Conservation (phyloP, 1,140 invertebrate species). For the Drosophila sproati region DNA sequence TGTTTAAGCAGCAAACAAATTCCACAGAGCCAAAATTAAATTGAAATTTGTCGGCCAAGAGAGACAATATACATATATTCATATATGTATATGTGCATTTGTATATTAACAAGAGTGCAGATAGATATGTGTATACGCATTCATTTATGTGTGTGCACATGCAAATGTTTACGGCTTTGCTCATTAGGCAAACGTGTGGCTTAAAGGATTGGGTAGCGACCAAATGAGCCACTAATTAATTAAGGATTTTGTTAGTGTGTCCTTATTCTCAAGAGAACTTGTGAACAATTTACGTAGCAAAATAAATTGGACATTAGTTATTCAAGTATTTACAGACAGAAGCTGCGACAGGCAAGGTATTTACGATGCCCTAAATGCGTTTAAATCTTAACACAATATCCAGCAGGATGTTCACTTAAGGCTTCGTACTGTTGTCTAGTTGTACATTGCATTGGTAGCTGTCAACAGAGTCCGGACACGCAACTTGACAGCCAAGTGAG, state of each 20-base stretch:
- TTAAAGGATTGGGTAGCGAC: conserved; percentile 5
- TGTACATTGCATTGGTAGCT: conserved; percentile 1
- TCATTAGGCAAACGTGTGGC: conserved; percentile 4
- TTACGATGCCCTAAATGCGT: conserved; percentile 5
- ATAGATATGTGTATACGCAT: not conserved
- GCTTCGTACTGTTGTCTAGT: not conserved
- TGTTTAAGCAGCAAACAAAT: not conserved
- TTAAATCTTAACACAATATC: not conserved
- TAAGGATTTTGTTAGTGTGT: not conserved
- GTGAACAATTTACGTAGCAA: not conserved
- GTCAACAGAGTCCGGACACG: conserved; percentile 7
- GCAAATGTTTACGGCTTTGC: not conserved
- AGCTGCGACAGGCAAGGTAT: conserved; percentile 1
- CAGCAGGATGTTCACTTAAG: not conserved
- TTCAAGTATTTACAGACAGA: not conserved
- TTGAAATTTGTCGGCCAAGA: not conserved
- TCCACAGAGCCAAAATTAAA: not conserved
- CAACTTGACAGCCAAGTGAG: conserved; percentile 1
- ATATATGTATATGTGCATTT: not conserved
- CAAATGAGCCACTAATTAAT: conserved; percentile 9
- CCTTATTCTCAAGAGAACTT: not conserved
- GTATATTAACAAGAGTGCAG: not conserved
- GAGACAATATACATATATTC: too few relatives aligned
- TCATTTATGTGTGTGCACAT: not conserved
- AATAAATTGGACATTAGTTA: not conserved